Evolutionary conservation across 1,140 invertebrate species (phyloP).

Genomic region (Pseudachorutes palmiensis): DNA sequence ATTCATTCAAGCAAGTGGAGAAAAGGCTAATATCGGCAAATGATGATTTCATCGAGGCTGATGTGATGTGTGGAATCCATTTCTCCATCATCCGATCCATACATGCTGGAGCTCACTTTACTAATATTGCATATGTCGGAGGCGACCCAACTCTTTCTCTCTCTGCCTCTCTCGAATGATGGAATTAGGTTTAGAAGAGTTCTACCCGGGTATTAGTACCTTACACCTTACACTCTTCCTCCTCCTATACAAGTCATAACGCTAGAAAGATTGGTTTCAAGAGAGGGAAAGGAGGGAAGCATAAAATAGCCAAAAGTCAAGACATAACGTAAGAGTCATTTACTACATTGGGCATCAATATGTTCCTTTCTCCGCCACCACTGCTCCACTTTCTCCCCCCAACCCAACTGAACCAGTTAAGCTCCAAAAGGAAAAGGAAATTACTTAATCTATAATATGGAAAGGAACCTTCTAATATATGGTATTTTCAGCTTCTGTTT

Average conservation of each 20-base stretch:
- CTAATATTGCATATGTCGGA: conserved; percentile 11
- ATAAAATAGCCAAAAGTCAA: not conserved
- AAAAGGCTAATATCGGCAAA: conserved; percentile 11
- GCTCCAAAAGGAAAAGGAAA: not conserved
- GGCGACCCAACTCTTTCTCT: conserved; percentile 1
- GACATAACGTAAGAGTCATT: not conserved
- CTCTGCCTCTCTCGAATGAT: too few species aligned
- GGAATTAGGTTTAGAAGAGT: not conserved
- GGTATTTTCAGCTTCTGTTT: too few species aligned
- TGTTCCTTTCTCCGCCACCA: not conserved
- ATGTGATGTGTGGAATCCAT: conserved; percentile 4
- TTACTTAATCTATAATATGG: conserved; percentile 14
- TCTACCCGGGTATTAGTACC: not conserved
- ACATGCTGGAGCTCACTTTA: not conserved
- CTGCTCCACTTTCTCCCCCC: not conserved
- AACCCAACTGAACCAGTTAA: not conserved
- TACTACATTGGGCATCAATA: conserved; percentile 11
- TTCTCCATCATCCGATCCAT: not conserved
- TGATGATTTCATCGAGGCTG: conserved; percentile 4
- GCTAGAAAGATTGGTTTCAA: not conserved
- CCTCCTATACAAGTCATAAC: conserved; percentile 7
- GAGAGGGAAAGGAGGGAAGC: conserved; percentile 10
- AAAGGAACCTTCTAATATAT: not conserved
- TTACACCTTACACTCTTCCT: not conserved
- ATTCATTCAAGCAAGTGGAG: conserved; percentile 13